Base-by-base conservation (phyloP, 2,797 vertebrate genomes). In the Threskiornis aethiopicus region DNA sequence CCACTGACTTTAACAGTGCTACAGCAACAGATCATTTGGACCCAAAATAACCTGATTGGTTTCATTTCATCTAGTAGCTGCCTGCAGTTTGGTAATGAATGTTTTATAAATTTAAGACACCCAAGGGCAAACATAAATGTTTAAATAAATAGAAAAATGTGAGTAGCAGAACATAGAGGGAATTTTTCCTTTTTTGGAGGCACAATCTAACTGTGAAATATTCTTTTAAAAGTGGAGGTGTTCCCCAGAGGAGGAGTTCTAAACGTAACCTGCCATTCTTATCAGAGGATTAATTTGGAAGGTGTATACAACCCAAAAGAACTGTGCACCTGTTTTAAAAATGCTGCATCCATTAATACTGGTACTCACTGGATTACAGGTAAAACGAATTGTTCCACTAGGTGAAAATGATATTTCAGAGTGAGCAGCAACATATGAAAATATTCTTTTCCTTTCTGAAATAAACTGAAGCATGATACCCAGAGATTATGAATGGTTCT, bases 101-200 rank as follows among this genome's bases (percentile, higher is more conserved):
- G 84, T 78, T 96, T 94, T 90, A 96, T 95, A 93, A 89, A 90
- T 85, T 91, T 95, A 94, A 93, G 65, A 57, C 37, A 93, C 89
- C 81, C 92, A 90, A 92, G 90, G 87, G 90, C 82, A 94, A 94
- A 94, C 69, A 87, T 78, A 83, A 93, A 96, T 88, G 62, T 92
- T 87, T 95, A 93, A 96, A 97, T 95, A 96, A 95, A 92, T 51
- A 95, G 77, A 90, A 90, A 95, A 95, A 84, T 85, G 64, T n/a
- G 62, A 79, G 55, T 10, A 88, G 66, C 69, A 87, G 79, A 93
- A 91, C 58, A 91, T 0, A 79, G 70, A 91, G 26, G 39, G 25
- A 69, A 54, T 64, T 57, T 16, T 64, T 39, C 8, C 26, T 61
- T 77, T 90, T 94, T 39, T 75, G 62, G 78, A 91, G 59, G 47